Evolutionary conservation across 2,888 invertebrate genomes (phyloP).

Genomic region (Timema podura): DNA sequence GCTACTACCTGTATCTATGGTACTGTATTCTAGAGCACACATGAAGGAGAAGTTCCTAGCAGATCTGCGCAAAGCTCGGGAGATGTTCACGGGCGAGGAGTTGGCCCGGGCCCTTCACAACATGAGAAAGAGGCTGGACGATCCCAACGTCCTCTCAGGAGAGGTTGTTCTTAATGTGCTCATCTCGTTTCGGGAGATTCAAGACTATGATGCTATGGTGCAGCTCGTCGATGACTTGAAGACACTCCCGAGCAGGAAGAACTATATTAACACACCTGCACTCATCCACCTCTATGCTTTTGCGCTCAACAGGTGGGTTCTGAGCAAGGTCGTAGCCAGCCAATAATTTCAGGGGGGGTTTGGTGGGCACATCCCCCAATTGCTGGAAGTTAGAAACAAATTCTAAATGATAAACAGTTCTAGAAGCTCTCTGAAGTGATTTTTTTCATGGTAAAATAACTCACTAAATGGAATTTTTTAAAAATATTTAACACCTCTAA

Average conservation of each 20-base stretch:
- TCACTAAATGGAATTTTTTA: too few relatives aligned
- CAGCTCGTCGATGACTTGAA: constrained; percentile 90
- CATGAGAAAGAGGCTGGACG: constrained; percentile 89
- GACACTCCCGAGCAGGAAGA: constrained; percentile 82
- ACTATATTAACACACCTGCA: constrained; percentile 83
- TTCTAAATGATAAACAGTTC: too few relatives aligned
- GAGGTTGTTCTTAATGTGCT: constrained; percentile 94
- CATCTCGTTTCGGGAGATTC: constrained; percentile 85
- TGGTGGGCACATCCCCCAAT: too few relatives aligned
- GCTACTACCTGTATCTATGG: constrained; percentile 2
- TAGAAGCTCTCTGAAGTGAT: too few relatives aligned
- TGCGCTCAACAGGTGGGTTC: constrained; percentile 77
- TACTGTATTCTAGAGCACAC: constrained; percentile 66
- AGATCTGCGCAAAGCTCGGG: constrained; percentile 89
- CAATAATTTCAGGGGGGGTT: too few relatives aligned
- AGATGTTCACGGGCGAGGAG: constrained; percentile 79
- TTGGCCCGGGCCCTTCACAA: constrained; percentile 76
- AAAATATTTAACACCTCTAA: too few relatives aligned
- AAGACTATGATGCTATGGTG: constrained; percentile 97
- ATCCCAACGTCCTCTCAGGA: constrained; percentile 92
- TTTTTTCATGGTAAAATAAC: too few relatives aligned
- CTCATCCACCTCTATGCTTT: constrained; percentile 94
- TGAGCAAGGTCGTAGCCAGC: too few relatives aligned
- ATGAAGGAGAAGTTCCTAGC: constrained; percentile 95
- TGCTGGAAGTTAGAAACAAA: too few relatives aligned